These are phyloP conservation scores for Strongylocentrotus purpuratus DNA, from an alignment of 35 echinoderm and acorn worm species.

Conservation along the genomic window DNA sequence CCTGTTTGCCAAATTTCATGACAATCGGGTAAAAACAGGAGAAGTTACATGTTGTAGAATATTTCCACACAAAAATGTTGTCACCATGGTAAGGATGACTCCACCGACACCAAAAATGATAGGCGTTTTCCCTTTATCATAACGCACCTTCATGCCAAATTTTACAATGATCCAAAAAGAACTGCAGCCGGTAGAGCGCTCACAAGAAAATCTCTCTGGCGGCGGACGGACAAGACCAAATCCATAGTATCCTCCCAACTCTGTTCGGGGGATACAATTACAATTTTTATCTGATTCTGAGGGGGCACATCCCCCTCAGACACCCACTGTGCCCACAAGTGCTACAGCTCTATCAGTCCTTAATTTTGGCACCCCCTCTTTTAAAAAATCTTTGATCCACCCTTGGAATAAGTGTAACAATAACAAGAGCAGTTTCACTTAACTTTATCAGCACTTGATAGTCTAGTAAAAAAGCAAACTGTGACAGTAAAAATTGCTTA, in stretches of 20 bases:
- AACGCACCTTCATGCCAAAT: not conserved
- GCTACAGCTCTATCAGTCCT: too few species aligned
- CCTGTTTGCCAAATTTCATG: constrained; percentile 11
- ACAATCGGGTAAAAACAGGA: not conserved
- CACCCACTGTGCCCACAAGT: too few species aligned
- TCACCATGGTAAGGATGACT: not conserved
- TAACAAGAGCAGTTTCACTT: too few species aligned
- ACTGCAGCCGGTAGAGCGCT: not conserved
- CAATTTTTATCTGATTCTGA: too few species aligned
- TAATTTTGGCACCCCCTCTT: too few species aligned
- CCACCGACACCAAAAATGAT: not conserved
- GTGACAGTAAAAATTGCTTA: too few species aligned
- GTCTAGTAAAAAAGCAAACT: too few species aligned
- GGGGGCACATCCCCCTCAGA: too few species aligned
- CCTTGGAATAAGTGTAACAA: too few species aligned
- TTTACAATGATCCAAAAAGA: not conserved
- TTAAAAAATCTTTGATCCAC: too few species aligned
- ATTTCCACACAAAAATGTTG: constrained; percentile 18
- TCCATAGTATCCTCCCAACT: not conserved
- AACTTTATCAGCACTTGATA: too few species aligned
- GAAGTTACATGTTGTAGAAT: not conserved
- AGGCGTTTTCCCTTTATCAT: not conserved
- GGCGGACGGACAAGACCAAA: too few species aligned
- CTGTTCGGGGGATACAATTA: not conserved
- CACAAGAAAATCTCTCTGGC: not conserved